Evolutionary conservation across 2,113 vertebrate species (phyloP).

Genomic region (Oryzias melastigma): DNA sequence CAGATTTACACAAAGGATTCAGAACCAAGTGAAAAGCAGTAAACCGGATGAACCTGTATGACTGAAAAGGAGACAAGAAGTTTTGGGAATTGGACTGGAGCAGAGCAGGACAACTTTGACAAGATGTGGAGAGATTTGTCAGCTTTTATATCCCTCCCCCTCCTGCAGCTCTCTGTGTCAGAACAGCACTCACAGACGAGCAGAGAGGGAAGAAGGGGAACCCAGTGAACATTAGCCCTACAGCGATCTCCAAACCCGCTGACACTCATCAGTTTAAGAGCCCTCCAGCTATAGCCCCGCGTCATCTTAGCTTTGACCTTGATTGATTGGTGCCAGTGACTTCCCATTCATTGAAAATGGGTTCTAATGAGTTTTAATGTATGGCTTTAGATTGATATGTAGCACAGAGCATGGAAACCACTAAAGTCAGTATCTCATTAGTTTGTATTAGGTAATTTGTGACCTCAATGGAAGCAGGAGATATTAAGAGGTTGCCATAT

Average conservation of each 20-base stretch:
- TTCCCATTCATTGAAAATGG: slow-evolving; percentile 44
- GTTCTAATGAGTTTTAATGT: slow-evolving; percentile 61
- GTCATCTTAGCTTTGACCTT: slow-evolving; percentile 64
- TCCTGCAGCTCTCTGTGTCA: slow-evolving; percentile 51
- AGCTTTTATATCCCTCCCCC: slow-evolving; percentile 49
- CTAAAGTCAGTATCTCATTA: slow-evolving; percentile 27
- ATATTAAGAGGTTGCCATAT: neutral
- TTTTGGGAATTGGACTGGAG: slow-evolving; percentile 33
- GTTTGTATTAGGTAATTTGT: slow-evolving; percentile 36
- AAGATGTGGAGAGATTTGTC: slow-evolving; percentile 57
- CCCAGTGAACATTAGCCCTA: slow-evolving; percentile 48
- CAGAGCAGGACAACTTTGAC: slow-evolving; percentile 54
- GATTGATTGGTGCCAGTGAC: slow-evolving; percentile 65
- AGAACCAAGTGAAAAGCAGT: slow-evolving; percentile 25
- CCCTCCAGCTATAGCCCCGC: slow-evolving; percentile 47
- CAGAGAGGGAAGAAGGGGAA: slow-evolving; percentile 16
- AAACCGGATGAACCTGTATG: neutral
- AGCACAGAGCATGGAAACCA: slow-evolving; percentile 50
- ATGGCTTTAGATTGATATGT: slow-evolving; percentile 50
- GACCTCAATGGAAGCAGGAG: slow-evolving; percentile 13
- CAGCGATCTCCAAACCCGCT: slow-evolving; percentile 38
- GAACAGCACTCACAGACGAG: slow-evolving; percentile 33
- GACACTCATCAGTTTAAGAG: slow-evolving; percentile 66
- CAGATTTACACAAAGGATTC: slow-evolving; percentile 4
- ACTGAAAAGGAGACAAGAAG: slow-evolving; percentile 20